These are phyloP conservation scores for Apogon hyalosoma DNA, from an alignment of 2,797 vertebrate species.

Conservation along the genomic window DNA sequence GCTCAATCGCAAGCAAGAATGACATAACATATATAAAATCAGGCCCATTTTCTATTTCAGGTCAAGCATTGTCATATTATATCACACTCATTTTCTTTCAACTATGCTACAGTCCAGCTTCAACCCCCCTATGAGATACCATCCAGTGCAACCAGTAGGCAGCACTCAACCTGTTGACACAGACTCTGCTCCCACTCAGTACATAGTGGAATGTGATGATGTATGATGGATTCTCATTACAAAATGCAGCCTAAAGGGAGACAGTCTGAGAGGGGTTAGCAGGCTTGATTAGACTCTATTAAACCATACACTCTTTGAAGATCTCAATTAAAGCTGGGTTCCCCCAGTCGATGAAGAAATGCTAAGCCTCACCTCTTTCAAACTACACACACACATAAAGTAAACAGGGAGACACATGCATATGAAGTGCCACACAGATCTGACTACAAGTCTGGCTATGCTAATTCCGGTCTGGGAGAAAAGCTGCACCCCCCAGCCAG, in stretches of 20 bases:
- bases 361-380: slow-evolving; percentile 21
- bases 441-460: slow-evolving; percentile 46
- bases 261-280: slow-evolving; percentile 16
- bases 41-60: background rate
- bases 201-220: slow-evolving; percentile 17
- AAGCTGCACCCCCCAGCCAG: slow-evolving; percentile 56
- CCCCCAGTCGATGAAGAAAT: slow-evolving; percentile 22
- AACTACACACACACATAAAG: slow-evolving; percentile 1
- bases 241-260: slow-evolving; percentile 28
- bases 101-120: slow-evolving; percentile 2
- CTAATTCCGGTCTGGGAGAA: slow-evolving; percentile 63
- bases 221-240: slow-evolving; percentile 24
- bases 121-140: background rate
- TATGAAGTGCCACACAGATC: slow-evolving; percentile 27
- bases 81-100: background rate
- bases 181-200: slow-evolving; percentile 35
- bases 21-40: background rate
- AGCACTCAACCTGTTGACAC: slow-evolving; percentile 55
- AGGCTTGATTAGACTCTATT: slow-evolving; percentile 41
- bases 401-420: slow-evolving; percentile 21
- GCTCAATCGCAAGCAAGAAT: background rate
- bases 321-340: slow-evolving; percentile 44
- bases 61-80: background rate
- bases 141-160: slow-evolving; percentile 31
- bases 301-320: slow-evolving; percentile 37